phyloP scores from a whole-genome alignment of 2,113 vertebrate species.

The Laticauda colubrina region DNA sequence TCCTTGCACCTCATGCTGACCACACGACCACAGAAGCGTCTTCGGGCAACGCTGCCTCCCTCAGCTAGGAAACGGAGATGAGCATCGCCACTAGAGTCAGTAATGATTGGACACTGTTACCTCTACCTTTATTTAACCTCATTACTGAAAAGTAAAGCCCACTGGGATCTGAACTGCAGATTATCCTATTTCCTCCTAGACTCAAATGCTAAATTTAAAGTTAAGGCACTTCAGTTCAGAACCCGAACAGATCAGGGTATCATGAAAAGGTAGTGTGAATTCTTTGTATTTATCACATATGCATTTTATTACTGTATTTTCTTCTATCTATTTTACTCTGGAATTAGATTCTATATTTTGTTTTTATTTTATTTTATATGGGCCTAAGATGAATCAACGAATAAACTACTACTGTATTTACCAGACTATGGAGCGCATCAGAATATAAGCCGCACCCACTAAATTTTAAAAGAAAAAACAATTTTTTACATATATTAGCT shows the following conservation, averaged over 20 bases:
- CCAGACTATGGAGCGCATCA: no score
- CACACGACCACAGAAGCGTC: not conserved
- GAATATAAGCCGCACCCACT: no score
- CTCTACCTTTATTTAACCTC: not conserved
- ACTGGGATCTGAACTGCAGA: not conserved
- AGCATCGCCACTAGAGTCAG: no score
- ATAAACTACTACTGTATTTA: not conserved
- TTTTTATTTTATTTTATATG: not conserved
- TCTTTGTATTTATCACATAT: not conserved
- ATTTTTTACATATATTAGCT: no score
- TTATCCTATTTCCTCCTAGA: not conserved
- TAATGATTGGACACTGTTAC: no score
- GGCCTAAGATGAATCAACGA: not conserved
- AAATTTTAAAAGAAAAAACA: no score
- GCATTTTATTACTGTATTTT: not conserved
- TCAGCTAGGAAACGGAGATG: not conserved
- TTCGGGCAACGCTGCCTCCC: not conserved
- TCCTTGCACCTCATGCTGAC: not conserved
- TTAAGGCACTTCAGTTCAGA: not conserved
- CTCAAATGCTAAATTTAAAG: not conserved
- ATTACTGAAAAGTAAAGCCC: not conserved
- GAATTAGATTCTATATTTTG: not conserved
- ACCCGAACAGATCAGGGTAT: not conserved
- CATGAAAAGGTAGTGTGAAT: not conserved
- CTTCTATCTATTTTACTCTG: not conserved